Percentiles rank a stretch among this genome's conserved stretches.
These are phyloP conservation scores for Endotricha flammealis DNA, from an alignment of 2,888 invertebrate species.

Conservation along the genomic window DNA sequence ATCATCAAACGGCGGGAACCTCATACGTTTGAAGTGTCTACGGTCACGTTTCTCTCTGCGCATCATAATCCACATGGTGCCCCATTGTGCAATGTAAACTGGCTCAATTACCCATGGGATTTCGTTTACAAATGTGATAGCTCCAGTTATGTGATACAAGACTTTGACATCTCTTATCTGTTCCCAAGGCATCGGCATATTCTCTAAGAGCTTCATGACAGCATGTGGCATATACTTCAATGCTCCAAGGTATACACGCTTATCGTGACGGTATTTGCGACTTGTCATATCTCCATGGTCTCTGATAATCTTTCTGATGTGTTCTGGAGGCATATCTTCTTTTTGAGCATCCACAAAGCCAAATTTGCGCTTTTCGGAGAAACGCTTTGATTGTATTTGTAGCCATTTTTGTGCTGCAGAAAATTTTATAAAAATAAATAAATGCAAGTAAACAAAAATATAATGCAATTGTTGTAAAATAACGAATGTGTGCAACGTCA, in stretches of 20 bases:
- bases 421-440: slow-evolving; percentile 3
- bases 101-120: slow-evolving; percentile 99
- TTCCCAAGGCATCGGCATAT: slow-evolving; percentile 99
- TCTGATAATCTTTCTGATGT: slow-evolving; percentile 98
- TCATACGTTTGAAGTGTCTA: slow-evolving; percentile 99
- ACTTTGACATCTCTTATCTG: slow-evolving; percentile 99
- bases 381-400: slow-evolving; percentile 98
- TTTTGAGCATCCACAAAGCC: slow-evolving; percentile 99
- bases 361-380: slow-evolving; percentile 98
- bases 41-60: slow-evolving; percentile 98
- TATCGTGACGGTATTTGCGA: slow-evolving; percentile 98
- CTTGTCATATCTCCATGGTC: slow-evolving; percentile 99
- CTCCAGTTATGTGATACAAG: slow-evolving; percentile 99
- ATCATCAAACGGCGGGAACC: slow-evolving; percentile 99
- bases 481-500: slow-evolving; percentile 47
- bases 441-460: slow-evolving; percentile 2
- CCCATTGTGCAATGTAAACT: slow-evolving; percentile 99
- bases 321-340: slow-evolving; percentile 99
- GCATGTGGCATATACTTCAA: slow-evolving; percentile 99
- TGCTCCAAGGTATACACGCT: slow-evolving; percentile 97
- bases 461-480: slow-evolving; percentile 4
- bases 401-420: slow-evolving; percentile 95
- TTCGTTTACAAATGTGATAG: slow-evolving; percentile 99
- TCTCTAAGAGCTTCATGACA: slow-evolving; percentile 98
- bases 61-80: slow-evolving; percentile 99